phyloP scores from a whole-genome alignment of 1,140 invertebrate genomes.

The Reticulitermes speratus region DNA sequence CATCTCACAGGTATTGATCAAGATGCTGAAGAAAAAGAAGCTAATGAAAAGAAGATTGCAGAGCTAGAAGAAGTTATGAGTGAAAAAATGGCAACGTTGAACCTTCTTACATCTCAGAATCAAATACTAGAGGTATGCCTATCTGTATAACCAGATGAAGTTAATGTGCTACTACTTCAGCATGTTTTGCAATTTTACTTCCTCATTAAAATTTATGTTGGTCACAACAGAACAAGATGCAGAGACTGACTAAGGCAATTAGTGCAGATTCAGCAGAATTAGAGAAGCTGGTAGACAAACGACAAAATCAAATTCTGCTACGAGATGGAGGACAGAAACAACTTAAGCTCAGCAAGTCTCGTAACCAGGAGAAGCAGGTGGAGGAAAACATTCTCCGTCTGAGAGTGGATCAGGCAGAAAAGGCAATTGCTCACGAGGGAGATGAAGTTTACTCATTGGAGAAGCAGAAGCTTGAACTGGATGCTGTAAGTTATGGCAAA shows the following conservation, averaged over 20 bases:
- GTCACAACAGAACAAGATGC: slow-evolving; percentile 48
- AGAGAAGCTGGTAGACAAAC: slow-evolving; percentile 44
- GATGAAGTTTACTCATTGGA: slow-evolving; percentile 59
- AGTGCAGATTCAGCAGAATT: slow-evolving; percentile 46
- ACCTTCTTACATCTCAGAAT: slow-evolving; percentile 30
- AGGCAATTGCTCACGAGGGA: slow-evolving; percentile 55
- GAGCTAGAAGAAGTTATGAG: slow-evolving; percentile 47
- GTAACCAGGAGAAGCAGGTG: slow-evolving; percentile 56
- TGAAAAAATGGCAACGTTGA: slow-evolving; percentile 44
- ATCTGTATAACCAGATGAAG: too few species aligned
- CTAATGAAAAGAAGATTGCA: slow-evolving; percentile 46
- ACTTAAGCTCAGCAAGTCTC: slow-evolving; percentile 46
- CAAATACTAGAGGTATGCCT: slow-evolving; percentile 24
- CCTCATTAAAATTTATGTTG: neutral
- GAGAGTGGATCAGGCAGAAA: slow-evolving; percentile 55
- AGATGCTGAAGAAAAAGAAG: slow-evolving; percentile 43
- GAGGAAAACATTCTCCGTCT: slow-evolving; percentile 62
- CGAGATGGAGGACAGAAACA: slow-evolving; percentile 58
- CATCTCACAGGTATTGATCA: slow-evolving; percentile 42
- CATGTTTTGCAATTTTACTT: too few species aligned
- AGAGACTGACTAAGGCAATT: slow-evolving; percentile 47
- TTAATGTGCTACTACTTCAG: too few species aligned
- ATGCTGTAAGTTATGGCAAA: slow-evolving; percentile 46
- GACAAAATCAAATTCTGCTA: slow-evolving; percentile 48
- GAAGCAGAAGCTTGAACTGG: slow-evolving; percentile 57